These are phyloP conservation scores for Syritta pipiens DNA, from an alignment of 2,888 invertebrate genomes.

Conservation along the genomic window DNA sequence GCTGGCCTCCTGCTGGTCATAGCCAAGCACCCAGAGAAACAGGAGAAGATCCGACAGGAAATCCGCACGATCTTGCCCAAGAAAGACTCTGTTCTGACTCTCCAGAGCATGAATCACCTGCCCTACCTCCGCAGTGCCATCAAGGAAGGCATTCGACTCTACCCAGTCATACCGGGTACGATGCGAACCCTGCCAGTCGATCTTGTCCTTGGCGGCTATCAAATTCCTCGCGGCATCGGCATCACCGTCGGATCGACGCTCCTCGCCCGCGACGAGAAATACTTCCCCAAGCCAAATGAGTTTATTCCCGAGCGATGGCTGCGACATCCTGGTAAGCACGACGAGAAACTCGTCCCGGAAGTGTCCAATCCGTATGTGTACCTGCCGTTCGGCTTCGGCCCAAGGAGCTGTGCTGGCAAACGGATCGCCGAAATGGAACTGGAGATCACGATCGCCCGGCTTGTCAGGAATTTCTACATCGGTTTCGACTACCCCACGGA, in stretches of 20 bases:
- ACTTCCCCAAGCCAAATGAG: constrained; percentile 82
- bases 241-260: constrained; percentile 86
- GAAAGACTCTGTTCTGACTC: constrained; percentile 76
- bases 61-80: constrained; percentile 78
- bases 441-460: constrained; percentile 80
- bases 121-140: constrained; percentile 85
- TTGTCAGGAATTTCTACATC: constrained; percentile 74
- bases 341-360: constrained; percentile 54
- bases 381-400: constrained; percentile 85
- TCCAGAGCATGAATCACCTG: constrained; percentile 78
- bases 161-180: constrained; percentile 82
- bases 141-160: constrained; percentile 84
- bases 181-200: constrained; percentile 81
- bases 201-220: constrained; percentile 82
- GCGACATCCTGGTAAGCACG: constrained; percentile 59
- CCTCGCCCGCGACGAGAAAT: constrained; percentile 80
- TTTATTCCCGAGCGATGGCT: constrained; percentile 89
- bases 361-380: constrained; percentile 81
- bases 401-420: constrained; percentile 85
- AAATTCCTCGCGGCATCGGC: constrained; percentile 83
- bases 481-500: constrained; percentile 73
- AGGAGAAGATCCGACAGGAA: constrained; percentile 83
- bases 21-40: constrained; percentile 83
- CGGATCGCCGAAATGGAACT: constrained; percentile 87
- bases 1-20: constrained; percentile 82